Conservation (phyloP, 2,797 vertebrate species). For the Phoebastria nigripes region DNA sequence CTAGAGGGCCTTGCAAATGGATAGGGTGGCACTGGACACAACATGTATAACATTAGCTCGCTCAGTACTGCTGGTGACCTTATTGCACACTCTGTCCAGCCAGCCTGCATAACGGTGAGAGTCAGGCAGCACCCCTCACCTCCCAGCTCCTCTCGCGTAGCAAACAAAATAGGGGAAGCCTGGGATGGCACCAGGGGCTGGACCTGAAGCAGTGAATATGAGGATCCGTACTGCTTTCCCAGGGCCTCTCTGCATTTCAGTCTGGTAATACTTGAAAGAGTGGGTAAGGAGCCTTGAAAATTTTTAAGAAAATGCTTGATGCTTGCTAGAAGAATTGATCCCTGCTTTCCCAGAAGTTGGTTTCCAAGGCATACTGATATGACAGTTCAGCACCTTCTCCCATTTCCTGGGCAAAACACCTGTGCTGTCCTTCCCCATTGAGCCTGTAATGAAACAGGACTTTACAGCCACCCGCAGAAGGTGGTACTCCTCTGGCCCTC, state of each 20-base stretch:
- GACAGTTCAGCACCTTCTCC: neutral
- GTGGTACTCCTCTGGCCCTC: fast-evolving
- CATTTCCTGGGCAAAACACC: neutral
- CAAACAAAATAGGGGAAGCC: fast-evolving
- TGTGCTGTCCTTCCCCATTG: neutral
- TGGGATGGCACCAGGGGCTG: neutral
- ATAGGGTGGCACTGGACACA: neutral
- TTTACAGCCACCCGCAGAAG: neutral
- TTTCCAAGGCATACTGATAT: neutral
- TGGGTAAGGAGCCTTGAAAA: neutral
- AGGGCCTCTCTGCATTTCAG: neutral
- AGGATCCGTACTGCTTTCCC: neutral
- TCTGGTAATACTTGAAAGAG: neutral
- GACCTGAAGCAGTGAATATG: neutral
- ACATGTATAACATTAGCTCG: fast-evolving
- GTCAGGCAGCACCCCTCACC: neutral
- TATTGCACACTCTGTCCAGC: no score
- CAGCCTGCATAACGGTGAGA: neutral
- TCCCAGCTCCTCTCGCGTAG: neutral
- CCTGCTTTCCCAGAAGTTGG: neutral
- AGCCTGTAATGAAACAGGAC: neutral
- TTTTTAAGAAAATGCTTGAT: neutral
- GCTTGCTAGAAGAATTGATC: neutral
- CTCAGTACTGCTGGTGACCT: neutral
- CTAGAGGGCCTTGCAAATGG: neutral